Base-by-base conservation (phyloP, 2,113 vertebrate genomes). In the Propithecus coquereli region DNA sequence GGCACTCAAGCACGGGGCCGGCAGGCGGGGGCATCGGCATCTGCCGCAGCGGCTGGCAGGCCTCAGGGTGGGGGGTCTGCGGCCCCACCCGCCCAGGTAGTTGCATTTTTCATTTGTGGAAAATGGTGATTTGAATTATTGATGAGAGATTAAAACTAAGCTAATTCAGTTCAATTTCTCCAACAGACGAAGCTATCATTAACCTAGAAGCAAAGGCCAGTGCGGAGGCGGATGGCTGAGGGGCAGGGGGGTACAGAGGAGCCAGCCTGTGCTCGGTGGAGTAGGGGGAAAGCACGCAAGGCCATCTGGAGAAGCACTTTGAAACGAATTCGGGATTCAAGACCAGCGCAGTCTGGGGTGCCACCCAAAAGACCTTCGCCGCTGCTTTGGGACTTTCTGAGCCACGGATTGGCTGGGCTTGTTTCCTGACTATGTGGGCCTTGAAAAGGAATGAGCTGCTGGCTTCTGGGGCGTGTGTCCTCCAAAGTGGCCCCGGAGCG, bases 141-240 rank as follows among this genome's bases (percentile, higher is more conserved):
- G 98, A 98, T 97, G 98, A 92, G 95, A 95, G 96, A 97, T 97
- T 97, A 98, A 97, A 98, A 97, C 84, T 40, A 80, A 98, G 94
- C 93, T 98, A 98, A 98, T 98, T 98, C 97, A 89, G 96, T 97
- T 96, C 97, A 97, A 96, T 98, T 98, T 98, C 89, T 96, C 95
- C 82, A 27, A 88, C 66, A 96, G 97, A 98, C 90, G 95, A 98
- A 98, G 97, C 97, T 98, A 98, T 98, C 99, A 98, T 99, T 98
- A 98, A 98, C 89, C 0, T 94, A 94, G 97, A 98, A 97, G 86
- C 98, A 98, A 98, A 98, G 98, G 98, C 98, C 98, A 96, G 6
- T 81, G 87, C 3, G 0, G 61, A 81, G 90, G 82, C 25, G 91
- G 98, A 96, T 80, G 97, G 91, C 94, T 86, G 85, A 18, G 54